Conservation (phyloP, 2,113 vertebrate genomes). For the Varanus komodoensis region DNA sequence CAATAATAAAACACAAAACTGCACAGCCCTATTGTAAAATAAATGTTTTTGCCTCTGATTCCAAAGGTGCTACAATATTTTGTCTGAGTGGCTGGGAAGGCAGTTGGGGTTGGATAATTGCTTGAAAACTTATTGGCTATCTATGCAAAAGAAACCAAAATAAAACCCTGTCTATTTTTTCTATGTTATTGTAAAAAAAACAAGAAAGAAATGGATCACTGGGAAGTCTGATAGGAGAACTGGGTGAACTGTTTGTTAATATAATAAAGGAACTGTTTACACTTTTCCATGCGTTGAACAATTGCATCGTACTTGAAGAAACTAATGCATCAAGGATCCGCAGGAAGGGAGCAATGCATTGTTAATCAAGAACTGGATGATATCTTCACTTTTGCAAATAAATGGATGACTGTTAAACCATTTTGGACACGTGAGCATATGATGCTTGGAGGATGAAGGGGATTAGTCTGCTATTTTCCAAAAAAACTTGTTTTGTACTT, state of each 20-base stretch:
- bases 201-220: slow-evolving; percentile 39
- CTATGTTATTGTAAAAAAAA: slow-evolving; percentile 64
- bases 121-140: slow-evolving; percentile 50
- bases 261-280: slow-evolving; percentile 67
- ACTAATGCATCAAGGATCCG: slow-evolving; percentile 21
- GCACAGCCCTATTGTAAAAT: slow-evolving; percentile 75
- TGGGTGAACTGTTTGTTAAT: slow-evolving; percentile 55
- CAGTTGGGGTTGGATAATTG: slow-evolving; percentile 27
- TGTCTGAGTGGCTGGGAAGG: slow-evolving; percentile 55
- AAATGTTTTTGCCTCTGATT: slow-evolving; percentile 78
- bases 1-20: slow-evolving; percentile 69
- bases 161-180: slow-evolving; percentile 54
- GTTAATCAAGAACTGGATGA: slow-evolving; percentile 72
- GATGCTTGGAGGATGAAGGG: slow-evolving; percentile 62
- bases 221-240: slow-evolving; percentile 58
- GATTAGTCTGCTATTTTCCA: background rate
- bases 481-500: background rate
- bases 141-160: slow-evolving; percentile 64
- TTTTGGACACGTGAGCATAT: slow-evolving; percentile 63
- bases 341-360: slow-evolving; percentile 56
- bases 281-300: slow-evolving; percentile 72
- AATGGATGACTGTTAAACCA: slow-evolving; percentile 71
- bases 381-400: slow-evolving; percentile 82
- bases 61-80: slow-evolving; percentile 75
- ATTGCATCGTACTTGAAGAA: slow-evolving; percentile 72